phyloP scores from a whole-genome alignment of 2,113 vertebrate species.

The Erythrolamprus reginae region DNA sequence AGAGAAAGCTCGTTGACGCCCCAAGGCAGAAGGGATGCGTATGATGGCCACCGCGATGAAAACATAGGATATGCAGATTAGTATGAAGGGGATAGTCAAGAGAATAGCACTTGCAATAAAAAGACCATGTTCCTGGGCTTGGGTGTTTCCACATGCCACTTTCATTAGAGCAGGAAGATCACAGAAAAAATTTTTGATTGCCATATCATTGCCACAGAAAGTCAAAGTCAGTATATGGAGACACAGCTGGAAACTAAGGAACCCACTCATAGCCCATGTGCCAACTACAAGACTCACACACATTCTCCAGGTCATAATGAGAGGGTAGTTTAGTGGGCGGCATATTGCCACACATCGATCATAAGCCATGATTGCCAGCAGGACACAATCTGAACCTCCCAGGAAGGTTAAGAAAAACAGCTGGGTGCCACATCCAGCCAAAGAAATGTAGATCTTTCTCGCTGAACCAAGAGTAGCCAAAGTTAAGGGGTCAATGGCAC shows the following conservation, averaged over 20 bases:
- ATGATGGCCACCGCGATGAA: conserved; percentile 20
- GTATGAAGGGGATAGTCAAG: conserved; percentile 33
- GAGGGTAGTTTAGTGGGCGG: conserved; percentile 27
- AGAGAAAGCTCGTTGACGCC: conserved; percentile 25
- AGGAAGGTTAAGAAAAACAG: conserved; percentile 53
- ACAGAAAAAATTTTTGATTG: conserved; percentile 51
- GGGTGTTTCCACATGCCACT: conserved; percentile 35
- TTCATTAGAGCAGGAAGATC: conserved; percentile 38
- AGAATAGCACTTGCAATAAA: conserved; percentile 27
- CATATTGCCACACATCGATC: conserved; percentile 41
- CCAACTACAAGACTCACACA: conserved; percentile 27
- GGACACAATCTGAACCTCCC: conserved; percentile 38
- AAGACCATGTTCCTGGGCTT: neutral
- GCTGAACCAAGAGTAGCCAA: conserved; percentile 43
- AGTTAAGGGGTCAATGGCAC: conserved; percentile 35
- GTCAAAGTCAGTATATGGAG: conserved; percentile 40
- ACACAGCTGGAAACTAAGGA: conserved; percentile 13
- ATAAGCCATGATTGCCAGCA: conserved; percentile 46
- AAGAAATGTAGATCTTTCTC: conserved; percentile 31
- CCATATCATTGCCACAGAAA: conserved; percentile 29
- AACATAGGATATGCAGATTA: conserved; percentile 31
- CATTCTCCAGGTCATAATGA: conserved; percentile 40
- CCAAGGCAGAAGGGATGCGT: conserved; percentile 15
- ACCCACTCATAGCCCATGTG: conserved; percentile 29
- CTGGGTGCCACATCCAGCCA: conserved; percentile 32